These are phyloP conservation scores for Seriola dumerili DNA, from an alignment of 2,113 vertebrate genomes.

Conservation along the genomic window DNA sequence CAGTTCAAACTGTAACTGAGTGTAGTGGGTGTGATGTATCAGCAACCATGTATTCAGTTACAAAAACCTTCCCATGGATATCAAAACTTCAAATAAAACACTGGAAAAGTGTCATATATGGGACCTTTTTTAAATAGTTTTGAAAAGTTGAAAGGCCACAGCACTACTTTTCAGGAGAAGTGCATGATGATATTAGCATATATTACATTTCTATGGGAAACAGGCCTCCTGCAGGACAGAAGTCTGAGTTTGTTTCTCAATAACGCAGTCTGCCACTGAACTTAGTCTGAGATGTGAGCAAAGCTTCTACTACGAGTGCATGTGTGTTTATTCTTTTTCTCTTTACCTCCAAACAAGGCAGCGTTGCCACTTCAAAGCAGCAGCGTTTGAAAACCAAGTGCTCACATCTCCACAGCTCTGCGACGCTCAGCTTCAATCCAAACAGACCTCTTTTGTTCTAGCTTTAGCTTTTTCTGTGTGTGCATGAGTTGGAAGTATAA, in stretches of 20 bases:
- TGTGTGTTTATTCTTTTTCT: conserved; percentile 11
- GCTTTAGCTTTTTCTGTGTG: conserved; percentile 16
- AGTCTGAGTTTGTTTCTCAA: conserved; percentile 54
- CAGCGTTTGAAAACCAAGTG: not conserved
- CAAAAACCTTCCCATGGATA: too few relatives aligned
- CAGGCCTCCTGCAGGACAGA: conserved; percentile 24
- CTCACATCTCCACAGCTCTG: conserved; percentile 5
- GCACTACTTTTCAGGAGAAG: conserved; percentile 22
- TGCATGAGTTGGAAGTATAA: not conserved
- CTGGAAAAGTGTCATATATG: too few relatives aligned
- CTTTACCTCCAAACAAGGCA: not conserved
- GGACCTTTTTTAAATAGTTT: conserved; percentile 21
- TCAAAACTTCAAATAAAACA: too few relatives aligned
- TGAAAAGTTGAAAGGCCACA: conserved; percentile 1
- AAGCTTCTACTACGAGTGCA: not conserved
- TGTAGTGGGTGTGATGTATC: too few relatives aligned
- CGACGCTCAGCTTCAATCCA: conserved; percentile 23
- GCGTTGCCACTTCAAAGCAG: conserved; percentile 4
- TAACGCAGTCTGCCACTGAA: conserved; percentile 26
- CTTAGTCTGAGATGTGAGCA: conserved; percentile 9
- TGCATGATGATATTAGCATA: conserved; percentile 36
- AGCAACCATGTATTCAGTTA: too few relatives aligned
- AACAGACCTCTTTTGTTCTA: conserved; percentile 54
- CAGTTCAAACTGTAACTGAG: too few relatives aligned
- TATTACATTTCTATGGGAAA: conserved; percentile 29